Evolutionary conservation across 2,113 vertebrate species (phyloP).

Genomic region (Toxostoma redivivum): DNA sequence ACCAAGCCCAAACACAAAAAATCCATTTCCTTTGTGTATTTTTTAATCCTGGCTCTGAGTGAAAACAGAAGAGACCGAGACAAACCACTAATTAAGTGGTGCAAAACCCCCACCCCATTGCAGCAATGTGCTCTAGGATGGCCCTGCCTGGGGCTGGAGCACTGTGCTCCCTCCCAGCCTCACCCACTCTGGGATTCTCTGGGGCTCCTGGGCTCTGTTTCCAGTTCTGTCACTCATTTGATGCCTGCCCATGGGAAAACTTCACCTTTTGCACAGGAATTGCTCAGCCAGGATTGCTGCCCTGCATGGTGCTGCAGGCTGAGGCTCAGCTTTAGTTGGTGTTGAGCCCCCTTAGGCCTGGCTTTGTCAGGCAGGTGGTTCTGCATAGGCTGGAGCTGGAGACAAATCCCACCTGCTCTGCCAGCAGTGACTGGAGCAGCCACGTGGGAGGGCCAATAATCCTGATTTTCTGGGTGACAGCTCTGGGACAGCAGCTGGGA

Average conservation of each 20-base stretch:
- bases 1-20: too few species aligned
- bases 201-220: neutral
- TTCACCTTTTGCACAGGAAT: neutral
- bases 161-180: neutral
- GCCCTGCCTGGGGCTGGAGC: neutral
- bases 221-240: neutral
- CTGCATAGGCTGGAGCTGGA: neutral
- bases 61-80: too few species aligned
- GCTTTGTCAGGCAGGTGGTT: neutral
- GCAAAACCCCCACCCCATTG: too few species aligned
- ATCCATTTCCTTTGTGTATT: too few species aligned
- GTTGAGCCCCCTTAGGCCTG: neutral
- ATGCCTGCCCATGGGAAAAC: neutral
- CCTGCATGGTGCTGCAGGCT: neutral
- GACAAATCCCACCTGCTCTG: slow-evolving; percentile 15
- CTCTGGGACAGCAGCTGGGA: neutral
- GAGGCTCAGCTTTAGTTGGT: neutral
- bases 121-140: neutral
- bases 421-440: neutral
- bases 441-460: neutral
- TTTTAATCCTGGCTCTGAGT: too few species aligned
- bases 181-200: accelerated
- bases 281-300: neutral
- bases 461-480: neutral
- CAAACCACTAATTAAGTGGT: too few species aligned